Conservation (phyloP, 2,113 vertebrate genomes). For the Crotalus tigris region DNA sequence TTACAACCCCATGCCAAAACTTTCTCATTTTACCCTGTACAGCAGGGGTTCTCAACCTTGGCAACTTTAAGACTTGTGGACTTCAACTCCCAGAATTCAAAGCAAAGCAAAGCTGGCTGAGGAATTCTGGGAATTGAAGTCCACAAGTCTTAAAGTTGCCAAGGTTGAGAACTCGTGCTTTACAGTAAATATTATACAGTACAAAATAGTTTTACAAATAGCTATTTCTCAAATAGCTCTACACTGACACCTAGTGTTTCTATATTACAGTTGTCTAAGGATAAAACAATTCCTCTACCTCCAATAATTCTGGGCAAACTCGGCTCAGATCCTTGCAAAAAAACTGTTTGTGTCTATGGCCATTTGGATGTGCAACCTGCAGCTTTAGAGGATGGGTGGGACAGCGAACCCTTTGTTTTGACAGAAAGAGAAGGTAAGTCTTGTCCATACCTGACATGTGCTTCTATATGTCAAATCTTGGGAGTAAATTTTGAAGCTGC, state of each 20-base stretch:
- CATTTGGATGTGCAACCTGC: conserved; percentile 97
- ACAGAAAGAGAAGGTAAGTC: conserved; percentile 88
- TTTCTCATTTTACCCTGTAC: not conserved
- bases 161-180: no score
- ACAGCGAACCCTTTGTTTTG: conserved; percentile 91
- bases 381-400: conserved; percentile 85
- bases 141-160: no score
- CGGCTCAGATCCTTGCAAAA: conserved; percentile 87
- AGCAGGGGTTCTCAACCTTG: no score
- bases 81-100: no score
- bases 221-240: not conserved
- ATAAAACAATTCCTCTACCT: conserved; percentile 87
- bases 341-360: conserved; percentile 92
- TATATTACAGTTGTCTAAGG: conserved; percentile 78
- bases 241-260: fast-evolving
- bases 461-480: not conserved
- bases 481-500: not conserved
- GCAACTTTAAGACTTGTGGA: no score
- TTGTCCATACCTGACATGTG: not conserved
- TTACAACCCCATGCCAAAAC: not conserved
- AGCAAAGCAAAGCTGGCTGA: no score
- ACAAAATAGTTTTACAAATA: not conserved
- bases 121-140: no score
- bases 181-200: not conserved
- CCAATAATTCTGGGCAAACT: conserved; percentile 86